phyloP scores from a whole-genome alignment of 2,113 vertebrate genomes.

The Menidia beryllina region DNA sequence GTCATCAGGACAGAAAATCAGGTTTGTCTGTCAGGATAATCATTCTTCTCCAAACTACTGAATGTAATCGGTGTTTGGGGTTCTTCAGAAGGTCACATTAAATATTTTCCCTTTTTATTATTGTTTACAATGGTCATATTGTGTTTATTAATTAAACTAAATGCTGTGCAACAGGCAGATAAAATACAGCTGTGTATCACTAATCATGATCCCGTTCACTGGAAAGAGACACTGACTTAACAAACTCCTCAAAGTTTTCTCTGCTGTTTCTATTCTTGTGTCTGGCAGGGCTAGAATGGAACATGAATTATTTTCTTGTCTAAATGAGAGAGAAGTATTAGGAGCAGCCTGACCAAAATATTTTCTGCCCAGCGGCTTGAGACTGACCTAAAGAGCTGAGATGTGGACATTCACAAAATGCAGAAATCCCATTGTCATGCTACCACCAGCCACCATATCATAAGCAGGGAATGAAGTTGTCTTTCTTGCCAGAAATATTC shows the following conservation, averaged over 20 bases:
- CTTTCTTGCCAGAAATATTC: not conserved
- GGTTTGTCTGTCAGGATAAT: constrained; percentile 18
- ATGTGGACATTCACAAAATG: constrained; percentile 23
- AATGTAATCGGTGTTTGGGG: constrained; percentile 9
- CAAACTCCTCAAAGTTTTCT: not conserved
- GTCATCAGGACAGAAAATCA: constrained; percentile 41
- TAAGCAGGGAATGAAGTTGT: no score
- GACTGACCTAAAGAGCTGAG: constrained; percentile 38
- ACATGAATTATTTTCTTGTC: constrained; percentile 21
- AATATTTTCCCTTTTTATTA: not conserved
- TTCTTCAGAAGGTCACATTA: constrained; percentile 1
- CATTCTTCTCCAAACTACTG: constrained; percentile 1
- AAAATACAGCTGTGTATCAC: not conserved
- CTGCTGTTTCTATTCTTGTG: not conserved
- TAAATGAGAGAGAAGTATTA: constrained; percentile 22
- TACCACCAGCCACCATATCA: constrained; percentile 1
- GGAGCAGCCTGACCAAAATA: constrained; percentile 40
- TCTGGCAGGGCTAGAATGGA: not conserved
- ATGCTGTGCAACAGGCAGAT: not conserved
- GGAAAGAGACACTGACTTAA: no score
- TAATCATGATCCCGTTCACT: no score
- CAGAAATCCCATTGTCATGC: constrained; percentile 9
- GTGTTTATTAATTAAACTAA: not conserved
- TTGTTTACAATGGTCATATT: not conserved
- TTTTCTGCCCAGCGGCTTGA: constrained; percentile 56